Conservation (phyloP, 2,113 vertebrate species). For the Lynx canadensis region DNA sequence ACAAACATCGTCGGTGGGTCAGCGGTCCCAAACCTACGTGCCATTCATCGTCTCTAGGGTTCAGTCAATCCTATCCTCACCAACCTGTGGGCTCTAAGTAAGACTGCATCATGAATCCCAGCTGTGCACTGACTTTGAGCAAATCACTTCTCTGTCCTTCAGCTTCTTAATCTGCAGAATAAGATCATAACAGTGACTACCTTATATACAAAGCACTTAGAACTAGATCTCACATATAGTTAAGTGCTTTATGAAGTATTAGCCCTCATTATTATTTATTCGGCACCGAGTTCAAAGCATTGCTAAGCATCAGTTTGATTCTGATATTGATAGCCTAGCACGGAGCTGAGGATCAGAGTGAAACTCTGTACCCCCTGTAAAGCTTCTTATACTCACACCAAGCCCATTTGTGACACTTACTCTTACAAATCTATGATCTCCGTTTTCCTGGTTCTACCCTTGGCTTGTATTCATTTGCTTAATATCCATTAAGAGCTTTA, state of each 20-base stretch:
- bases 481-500: neutral
- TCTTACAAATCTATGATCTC: neutral
- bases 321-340: neutral
- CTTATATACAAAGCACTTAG: neutral
- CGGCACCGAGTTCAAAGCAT: neutral
- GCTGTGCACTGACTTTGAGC: neutral
- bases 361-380: too few species aligned
- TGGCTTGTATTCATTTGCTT: neutral
- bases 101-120: neutral
- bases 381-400: neutral
- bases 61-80: neutral
- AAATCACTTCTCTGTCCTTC: neutral
- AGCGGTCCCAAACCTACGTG: neutral
- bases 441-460: too few species aligned
- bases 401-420: neutral
- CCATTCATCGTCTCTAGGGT: neutral
- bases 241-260: neutral
- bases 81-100: neutral
- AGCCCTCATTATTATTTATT: neutral
- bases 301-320: neutral
- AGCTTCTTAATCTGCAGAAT: neutral
- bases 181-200: neutral
- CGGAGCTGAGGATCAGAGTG: too few species aligned
- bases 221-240: neutral
- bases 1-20: too few species aligned